Evolutionary conservation across 2,888 invertebrate species (phyloP), one percentile per base, ranked within the genome.

Genomic region (Agrypnus murinus): DNA sequence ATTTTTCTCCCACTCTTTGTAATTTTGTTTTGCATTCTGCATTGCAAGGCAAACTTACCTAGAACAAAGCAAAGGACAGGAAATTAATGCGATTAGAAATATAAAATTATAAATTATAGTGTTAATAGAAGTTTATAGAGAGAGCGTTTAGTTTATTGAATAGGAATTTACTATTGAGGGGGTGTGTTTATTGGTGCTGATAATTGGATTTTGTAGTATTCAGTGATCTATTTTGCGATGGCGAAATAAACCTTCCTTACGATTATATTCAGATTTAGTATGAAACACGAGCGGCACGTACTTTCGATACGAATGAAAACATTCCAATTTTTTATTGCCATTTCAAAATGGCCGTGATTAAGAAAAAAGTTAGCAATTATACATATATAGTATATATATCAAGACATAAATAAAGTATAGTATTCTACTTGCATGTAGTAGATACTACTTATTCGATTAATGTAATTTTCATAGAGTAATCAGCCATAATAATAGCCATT

Each of bases 171-270:
- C 3, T 36, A 36, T 55, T 50, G 25, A 31, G 55, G 31, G 55
- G 53, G 53, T 36, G 55, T 55, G 55, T 55, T 36, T 55, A 55
- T 55, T 55, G 55, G 10, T 55, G 55, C 15, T 36, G 15, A 36
- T 55, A 55, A 55, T 55, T 55, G 55, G 55, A 36, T 50, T 19
- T 55, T 55, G 36, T 36, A 55, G 55, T 36, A 55, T 9, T 14
- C 12, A n/a, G 17, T 36, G 55, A 55, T 55, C 55, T 55, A 34
- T 36, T 55, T 14, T 17, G 15, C 15, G 36, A 10, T 12, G 12
- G 55, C 7, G 36, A 55, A 36, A 55, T 55, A 15, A 55, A 55
- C 36, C 36, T 55, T 55, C 36, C 34, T 17, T 55, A 36, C 36
- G 6, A 36, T 32, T 32, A 46, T 12, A 50, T 25, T 31, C 19